Base-by-base conservation (phyloP, 2,888 invertebrate genomes). In the Gymnocheta viridis region DNA sequence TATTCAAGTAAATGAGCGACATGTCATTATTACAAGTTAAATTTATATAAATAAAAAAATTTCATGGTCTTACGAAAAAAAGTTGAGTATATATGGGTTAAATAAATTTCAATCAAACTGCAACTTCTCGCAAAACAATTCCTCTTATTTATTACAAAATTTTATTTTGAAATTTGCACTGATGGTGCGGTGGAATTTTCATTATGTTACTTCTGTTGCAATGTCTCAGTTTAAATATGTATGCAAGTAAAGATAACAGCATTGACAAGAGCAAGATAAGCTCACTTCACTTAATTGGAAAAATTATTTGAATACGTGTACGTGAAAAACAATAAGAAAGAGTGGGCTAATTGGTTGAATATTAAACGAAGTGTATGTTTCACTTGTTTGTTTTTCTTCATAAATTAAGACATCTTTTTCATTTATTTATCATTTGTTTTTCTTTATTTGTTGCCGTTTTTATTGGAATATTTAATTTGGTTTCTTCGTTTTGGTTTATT, bases 311-410 rank as follows among this genome's bases (percentile, higher is more conserved):
- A 10, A 67, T 22, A 27, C 51, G 19, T 38, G 38, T 19, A 22
- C 4, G 17, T 38, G 29, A 41, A 29, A 32, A 54, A 51, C 7
- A 5, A 41, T 1, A 22, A 38, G 35, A 14, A 12, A 12, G 54
- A 38, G 10, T 44, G 60, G 49, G 32, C 24, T 38, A 70, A 79
- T 79, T 72, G 32, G 47, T 72, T 72, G 79, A 70, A 72, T 72
- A 64, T 79, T 72, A 47, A 79, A 79, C 79, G 79, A 79, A 79
- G 72, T 56, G 64, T 66, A 64, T 19, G 17, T 66, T 79, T 44
- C 32, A 27, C 29, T 19, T 29, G 54, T 17, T 64, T 79, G 54
- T 72, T 64, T 58, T 62, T 47, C 54, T 54, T 66, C 56, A 72
- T 64, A 64, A 72, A 70, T 79, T 72, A 66, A 29, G 1, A 3